These are phyloP conservation scores for Hydropotes inermis DNA, from an alignment of 2,113 vertebrate genomes.

Conservation along the genomic window DNA sequence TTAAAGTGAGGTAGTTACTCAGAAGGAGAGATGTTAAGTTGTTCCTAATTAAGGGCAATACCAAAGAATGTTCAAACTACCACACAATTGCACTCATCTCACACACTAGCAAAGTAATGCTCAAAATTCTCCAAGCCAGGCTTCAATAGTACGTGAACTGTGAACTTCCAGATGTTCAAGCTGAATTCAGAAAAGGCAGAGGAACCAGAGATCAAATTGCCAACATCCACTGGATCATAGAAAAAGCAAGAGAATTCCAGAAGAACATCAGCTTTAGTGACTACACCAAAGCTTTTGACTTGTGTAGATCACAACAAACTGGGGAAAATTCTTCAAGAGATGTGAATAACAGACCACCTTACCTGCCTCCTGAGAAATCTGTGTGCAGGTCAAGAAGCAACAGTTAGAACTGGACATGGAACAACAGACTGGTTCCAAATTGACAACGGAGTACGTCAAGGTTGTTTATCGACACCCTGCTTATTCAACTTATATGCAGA, in stretches of 20 bases:
- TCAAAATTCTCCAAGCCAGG: background rate
- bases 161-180: background rate
- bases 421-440: background rate
- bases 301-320: background rate
- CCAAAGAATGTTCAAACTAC: background rate
- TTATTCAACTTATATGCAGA: background rate
- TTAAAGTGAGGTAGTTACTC: background rate
- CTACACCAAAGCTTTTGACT: background rate
- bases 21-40: background rate
- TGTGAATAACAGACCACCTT: background rate
- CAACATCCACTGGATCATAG: background rate
- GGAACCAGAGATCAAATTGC: background rate
- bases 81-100: background rate
- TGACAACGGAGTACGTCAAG: background rate
- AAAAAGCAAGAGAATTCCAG: background rate
- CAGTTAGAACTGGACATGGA: background rate
- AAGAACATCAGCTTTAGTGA: background rate
- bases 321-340: background rate
- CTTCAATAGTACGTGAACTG: background rate
- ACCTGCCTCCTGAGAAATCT: background rate
- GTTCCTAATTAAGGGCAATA: background rate
- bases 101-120: background rate
- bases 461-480: background rate
- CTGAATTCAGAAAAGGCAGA: background rate
- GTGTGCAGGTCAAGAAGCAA: background rate